These are phyloP conservation scores for Schizaphis graminum DNA, from an alignment of 2,888 invertebrate genomes.

Conservation along the genomic window DNA sequence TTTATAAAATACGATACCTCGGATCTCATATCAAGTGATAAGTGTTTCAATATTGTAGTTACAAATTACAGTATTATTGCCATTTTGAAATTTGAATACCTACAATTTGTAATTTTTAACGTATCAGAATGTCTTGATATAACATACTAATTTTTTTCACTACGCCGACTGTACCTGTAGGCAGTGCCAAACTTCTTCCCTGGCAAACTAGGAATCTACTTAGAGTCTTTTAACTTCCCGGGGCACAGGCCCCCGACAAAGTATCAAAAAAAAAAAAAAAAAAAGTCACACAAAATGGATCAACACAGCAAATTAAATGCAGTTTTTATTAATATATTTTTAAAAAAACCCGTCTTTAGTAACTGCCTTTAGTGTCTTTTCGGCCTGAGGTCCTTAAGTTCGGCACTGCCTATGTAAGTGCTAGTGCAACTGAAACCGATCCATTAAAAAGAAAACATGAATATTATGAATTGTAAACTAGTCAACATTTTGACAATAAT, in stretches of 20 bases:
- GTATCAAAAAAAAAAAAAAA: no score
- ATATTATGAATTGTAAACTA: background rate
- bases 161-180: background rate
- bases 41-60: background rate
- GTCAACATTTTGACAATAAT: background rate
- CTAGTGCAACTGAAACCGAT: background rate
- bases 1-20: background rate
- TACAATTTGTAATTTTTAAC: background rate
- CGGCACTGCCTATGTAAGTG: background rate
- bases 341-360: no score
- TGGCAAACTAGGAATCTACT: no score
- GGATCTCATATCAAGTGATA: background rate
- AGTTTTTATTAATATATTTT: no score
- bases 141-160: background rate
- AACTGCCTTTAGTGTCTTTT: no score
- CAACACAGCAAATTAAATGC: no score
- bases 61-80: background rate
- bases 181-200: no score
- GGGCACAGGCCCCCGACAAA: no score
- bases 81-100: background rate
- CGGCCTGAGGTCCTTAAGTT: no score
- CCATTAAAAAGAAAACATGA: background rate
- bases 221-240: no score
- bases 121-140: background rate
- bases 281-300: no score